A percentile compares a stretch with the other conserved stretches of the same genome.
phyloP scores from a whole-genome alignment of 2,888 invertebrate genomes.

The Acanthococcus lagerstroemiae region DNA sequence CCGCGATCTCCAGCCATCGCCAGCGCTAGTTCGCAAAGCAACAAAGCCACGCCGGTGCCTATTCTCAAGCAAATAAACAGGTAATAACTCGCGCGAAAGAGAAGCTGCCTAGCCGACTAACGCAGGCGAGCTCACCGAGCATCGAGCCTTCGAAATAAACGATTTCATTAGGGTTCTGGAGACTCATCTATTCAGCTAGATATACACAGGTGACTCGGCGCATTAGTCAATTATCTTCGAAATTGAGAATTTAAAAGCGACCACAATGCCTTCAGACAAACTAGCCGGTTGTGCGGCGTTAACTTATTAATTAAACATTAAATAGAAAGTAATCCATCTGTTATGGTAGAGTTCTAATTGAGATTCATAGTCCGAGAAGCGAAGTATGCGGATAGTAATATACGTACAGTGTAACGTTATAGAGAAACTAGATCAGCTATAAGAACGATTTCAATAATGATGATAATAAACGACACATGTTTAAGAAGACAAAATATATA shows the following conservation, averaged over 20 bases:
- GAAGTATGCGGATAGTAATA: slow-evolving; percentile 1
- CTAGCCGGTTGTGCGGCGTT: neutral
- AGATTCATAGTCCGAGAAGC: slow-evolving; percentile 3
- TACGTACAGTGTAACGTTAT: neutral
- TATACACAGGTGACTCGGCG: too few relatives aligned
- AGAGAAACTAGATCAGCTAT: slow-evolving; percentile 22
- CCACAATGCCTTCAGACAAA: neutral
- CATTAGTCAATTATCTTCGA: too few relatives aligned
- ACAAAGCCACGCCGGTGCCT: slow-evolving; percentile 50
- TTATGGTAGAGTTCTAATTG: slow-evolving; percentile 17
- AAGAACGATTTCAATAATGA: slow-evolving; percentile 22
- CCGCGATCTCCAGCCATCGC: slow-evolving; percentile 12
- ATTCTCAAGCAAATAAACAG: slow-evolving; percentile 73
- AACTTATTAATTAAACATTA: slow-evolving; percentile 21
- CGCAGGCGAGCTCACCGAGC: too few relatives aligned
- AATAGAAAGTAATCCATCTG: slow-evolving; percentile 21
- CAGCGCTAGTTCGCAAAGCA: neutral
- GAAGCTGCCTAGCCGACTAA: too few relatives aligned
- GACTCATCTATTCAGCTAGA: too few relatives aligned
- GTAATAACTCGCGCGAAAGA: too few relatives aligned
- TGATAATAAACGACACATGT: neutral
- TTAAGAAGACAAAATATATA: neutral
- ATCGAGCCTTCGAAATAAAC: too few relatives aligned
- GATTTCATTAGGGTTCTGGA: too few relatives aligned
- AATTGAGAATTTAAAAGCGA: too few relatives aligned